These are phyloP conservation scores for Drosophila cardini DNA, from an alignment of 1,140 invertebrate genomes.

Conservation along the genomic window DNA sequence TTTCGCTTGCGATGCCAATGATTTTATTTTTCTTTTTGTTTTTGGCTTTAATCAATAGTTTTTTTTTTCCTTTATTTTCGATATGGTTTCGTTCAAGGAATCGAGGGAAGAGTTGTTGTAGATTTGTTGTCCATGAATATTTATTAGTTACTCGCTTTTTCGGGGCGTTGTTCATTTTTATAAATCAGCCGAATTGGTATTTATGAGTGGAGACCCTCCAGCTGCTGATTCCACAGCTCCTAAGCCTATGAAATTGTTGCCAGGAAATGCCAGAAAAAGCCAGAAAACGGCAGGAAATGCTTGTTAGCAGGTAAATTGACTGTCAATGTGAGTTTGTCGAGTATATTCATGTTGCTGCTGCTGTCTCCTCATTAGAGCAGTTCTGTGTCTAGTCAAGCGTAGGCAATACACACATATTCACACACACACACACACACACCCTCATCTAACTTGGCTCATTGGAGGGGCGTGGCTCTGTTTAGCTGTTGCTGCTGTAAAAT, in stretches of 20 bases:
- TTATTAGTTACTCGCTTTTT: slow-evolving; percentile 60
- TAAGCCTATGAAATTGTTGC: slow-evolving; percentile 13
- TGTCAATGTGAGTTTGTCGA: slow-evolving; percentile 54
- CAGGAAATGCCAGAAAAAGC: slow-evolving; percentile 32
- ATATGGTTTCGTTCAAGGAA: slow-evolving; percentile 43
- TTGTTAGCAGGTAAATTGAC: slow-evolving; percentile 76
- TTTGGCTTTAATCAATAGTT: slow-evolving; percentile 47
- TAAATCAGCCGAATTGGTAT: slow-evolving; percentile 63
- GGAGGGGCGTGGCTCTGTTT: slow-evolving; percentile 26
- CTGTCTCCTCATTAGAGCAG: slow-evolving; percentile 44
- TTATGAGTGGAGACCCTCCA: slow-evolving; percentile 37
- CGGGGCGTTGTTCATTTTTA: slow-evolving; percentile 75
- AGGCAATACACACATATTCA: slow-evolving; percentile 12
- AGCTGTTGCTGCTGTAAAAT: slow-evolving; percentile 55
- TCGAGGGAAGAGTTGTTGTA: slow-evolving; percentile 33
- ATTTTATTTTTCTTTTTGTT: slow-evolving; percentile 6
- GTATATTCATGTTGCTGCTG: background rate
- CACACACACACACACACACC: background rate
- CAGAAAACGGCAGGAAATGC: slow-evolving; percentile 42
- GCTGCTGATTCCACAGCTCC: slow-evolving; percentile 9
- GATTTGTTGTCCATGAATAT: slow-evolving; percentile 66
- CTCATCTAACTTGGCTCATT: background rate
- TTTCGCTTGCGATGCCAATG: background rate
- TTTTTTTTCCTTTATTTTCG: slow-evolving; percentile 39
- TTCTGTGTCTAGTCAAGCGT: slow-evolving; percentile 42